Evolutionary conservation across 2,888 invertebrate species (phyloP).

Genomic region (Drosophila basisetae): DNA sequence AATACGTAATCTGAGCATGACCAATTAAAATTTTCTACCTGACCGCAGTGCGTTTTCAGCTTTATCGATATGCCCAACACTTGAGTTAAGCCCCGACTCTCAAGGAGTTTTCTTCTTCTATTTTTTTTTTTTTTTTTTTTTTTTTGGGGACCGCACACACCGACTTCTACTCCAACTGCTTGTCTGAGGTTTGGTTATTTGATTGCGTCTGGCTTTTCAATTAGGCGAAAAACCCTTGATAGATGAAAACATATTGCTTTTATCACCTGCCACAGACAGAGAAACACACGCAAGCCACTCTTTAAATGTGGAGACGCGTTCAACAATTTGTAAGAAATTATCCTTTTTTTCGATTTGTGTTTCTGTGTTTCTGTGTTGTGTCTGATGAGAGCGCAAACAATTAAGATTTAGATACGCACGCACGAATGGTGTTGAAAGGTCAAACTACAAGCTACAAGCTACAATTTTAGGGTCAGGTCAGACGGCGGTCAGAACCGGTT

Average conservation of each 20-base stretch:
- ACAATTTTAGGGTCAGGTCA: constrained; percentile 25
- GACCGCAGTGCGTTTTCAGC: constrained; percentile 41
- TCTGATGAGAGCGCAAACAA: constrained; percentile 39
- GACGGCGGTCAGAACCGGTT: constrained; percentile 44
- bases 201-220: constrained; percentile 45
- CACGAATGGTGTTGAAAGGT: constrained; percentile 55
- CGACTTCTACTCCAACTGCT: background rate
- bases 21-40: constrained; percentile 72
- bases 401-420: constrained; percentile 71
- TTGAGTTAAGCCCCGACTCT: constrained; percentile 12
- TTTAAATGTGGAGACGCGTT: constrained; percentile 12
- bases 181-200: background rate
- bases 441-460: constrained; percentile 20
- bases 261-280: constrained; percentile 62
- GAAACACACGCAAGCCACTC: background rate
- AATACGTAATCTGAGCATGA: constrained; percentile 56
- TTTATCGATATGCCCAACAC: constrained; percentile 43
- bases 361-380: constrained; percentile 6
- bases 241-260: constrained; percentile 61
- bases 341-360: constrained; percentile 44
- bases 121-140: too few relatives aligned
- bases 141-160: constrained; percentile 46
- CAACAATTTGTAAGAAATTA: constrained; percentile 62
- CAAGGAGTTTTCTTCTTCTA: constrained; percentile 27
- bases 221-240: constrained; percentile 42